A percentile compares a stretch with the other conserved stretches of the same genome.
Evolutionary conservation across 1,140 invertebrate species (phyloP).

Genomic region (Trichogramma pretiosum): DNA sequence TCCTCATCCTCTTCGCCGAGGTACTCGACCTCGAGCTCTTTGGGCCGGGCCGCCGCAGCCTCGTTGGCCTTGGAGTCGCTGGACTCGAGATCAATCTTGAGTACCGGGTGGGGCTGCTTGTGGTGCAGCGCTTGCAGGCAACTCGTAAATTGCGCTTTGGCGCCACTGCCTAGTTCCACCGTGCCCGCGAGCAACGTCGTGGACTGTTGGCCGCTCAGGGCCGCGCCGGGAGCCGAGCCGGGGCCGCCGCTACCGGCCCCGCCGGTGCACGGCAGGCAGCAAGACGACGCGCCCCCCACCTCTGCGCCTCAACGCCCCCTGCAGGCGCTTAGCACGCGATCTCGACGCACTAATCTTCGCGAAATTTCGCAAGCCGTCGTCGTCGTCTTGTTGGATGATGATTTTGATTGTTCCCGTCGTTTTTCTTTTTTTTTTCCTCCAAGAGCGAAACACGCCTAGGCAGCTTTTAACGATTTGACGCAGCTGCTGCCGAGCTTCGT

Average conservation of each 20-base stretch:
- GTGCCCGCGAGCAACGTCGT: too few relatives aligned
- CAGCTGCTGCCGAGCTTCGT: too few relatives aligned
- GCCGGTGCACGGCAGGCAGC: slow-evolving; percentile 48
- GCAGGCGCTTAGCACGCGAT: too few relatives aligned
- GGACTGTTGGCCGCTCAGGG: slow-evolving; percentile 19
- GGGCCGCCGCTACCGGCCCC: slow-evolving; percentile 42
- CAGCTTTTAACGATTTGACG: too few relatives aligned
- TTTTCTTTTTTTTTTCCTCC: neutral
- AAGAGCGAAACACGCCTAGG: too few relatives aligned
- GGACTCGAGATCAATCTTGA: slow-evolving; percentile 19
- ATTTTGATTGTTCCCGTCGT: neutral
- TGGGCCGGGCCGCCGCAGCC: slow-evolving; percentile 24
- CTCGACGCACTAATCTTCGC: too few relatives aligned
- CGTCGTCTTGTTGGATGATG: neutral
- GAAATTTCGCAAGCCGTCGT: neutral
- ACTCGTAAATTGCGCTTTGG: slow-evolving; percentile 13
- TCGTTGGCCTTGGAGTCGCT: neutral
- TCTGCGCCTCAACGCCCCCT: too few relatives aligned
- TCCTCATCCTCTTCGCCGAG: slow-evolving; percentile 21
- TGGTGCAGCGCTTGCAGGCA: slow-evolving; percentile 18
- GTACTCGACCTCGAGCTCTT: slow-evolving; percentile 36
- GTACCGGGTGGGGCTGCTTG: slow-evolving; percentile 11
- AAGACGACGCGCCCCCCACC: slow-evolving; percentile 47
- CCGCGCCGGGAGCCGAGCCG: slow-evolving; percentile 31
- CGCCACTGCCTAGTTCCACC: too few relatives aligned